Conservation (phyloP, 2,888 invertebrate species). For the Lochmaea capreae region DNA sequence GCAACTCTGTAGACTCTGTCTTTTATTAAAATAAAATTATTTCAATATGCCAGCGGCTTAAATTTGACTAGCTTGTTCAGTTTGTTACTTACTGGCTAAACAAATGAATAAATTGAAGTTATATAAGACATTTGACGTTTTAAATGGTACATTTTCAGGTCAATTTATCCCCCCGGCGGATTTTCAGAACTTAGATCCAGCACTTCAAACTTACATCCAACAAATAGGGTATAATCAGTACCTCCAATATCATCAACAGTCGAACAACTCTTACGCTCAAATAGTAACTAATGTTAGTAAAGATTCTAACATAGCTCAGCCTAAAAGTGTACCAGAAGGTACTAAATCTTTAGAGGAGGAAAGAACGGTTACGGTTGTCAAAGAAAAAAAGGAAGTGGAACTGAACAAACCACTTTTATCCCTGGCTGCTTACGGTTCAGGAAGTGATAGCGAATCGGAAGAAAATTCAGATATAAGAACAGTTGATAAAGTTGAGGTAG, state of each 20-base stretch:
- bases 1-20: background rate
- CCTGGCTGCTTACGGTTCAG: constrained; percentile 60
- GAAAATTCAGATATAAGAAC: constrained; percentile 46
- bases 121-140: no score
- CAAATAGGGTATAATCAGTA: constrained; percentile 61
- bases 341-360: constrained; percentile 20
- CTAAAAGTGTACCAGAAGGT: constrained; percentile 36
- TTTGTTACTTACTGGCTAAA: no score
- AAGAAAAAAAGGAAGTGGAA: constrained; percentile 39
- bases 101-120: no score
- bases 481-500: constrained; percentile 26
- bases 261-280: constrained; percentile 61
- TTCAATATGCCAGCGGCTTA: no score
- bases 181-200: constrained; percentile 53
- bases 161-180: constrained; percentile 50
- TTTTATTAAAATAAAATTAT: no score
- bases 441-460: constrained; percentile 58
- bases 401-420: constrained; percentile 53
- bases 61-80: no score
- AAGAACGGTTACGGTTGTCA: constrained; percentile 27
- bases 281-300: constrained; percentile 62
- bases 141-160: constrained; percentile 37
- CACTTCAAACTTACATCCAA: constrained; percentile 56
- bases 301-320: constrained; percentile 55
- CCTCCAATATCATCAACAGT: constrained; percentile 54